Base-by-base conservation (phyloP, 2,888 invertebrate genomes). In the Chromoteleia sp. region DNA sequence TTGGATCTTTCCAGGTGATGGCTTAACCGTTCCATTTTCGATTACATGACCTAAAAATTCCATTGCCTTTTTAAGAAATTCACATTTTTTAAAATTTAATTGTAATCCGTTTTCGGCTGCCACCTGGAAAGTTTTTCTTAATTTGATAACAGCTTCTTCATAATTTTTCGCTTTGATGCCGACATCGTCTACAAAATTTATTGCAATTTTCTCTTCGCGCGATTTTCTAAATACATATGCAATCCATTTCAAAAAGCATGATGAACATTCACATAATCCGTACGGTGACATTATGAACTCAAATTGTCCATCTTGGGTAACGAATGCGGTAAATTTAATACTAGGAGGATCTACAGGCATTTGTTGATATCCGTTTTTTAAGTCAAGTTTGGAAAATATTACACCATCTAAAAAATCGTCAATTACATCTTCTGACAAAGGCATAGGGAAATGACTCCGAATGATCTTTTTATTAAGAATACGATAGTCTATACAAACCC, bases 1-100 rank as follows among this genome's bases (percentile, higher is more conserved):
- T 12, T 82, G 30, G 0, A 84, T 82, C 58, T 91, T 90, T 3
- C 52, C 58, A 2, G 70, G 58, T 0, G 86, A 84, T 5, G 89
- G 89, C 5, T 73, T 68, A 0, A 89, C 67, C 21, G 68, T 80
- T 0, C 87, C 88, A 14, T 83, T 39, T 76, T 86, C 85, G 2
- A 25, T 25, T 6, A 25, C 25, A 6, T 25, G 25, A 4, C 25
- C 25, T 25, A 25, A 2, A 25, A 25, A 25, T 19, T 19, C 10
- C n/a, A 68, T 1, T 2, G 54, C 30, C 43, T 41, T 41, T 6
- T 68, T 17, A 14, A 68, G 52, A 6, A 52, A 41, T 43, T 54
- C 43, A 30, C 67, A 68, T 15, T 68, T 30, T 17, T 54, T 43
- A 30, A 68, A 68, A 3, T 17, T 41, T 12, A 68, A 29, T 3